Conservation (phyloP, 2,113 vertebrate species). For the Stigmatopora nigra region DNA sequence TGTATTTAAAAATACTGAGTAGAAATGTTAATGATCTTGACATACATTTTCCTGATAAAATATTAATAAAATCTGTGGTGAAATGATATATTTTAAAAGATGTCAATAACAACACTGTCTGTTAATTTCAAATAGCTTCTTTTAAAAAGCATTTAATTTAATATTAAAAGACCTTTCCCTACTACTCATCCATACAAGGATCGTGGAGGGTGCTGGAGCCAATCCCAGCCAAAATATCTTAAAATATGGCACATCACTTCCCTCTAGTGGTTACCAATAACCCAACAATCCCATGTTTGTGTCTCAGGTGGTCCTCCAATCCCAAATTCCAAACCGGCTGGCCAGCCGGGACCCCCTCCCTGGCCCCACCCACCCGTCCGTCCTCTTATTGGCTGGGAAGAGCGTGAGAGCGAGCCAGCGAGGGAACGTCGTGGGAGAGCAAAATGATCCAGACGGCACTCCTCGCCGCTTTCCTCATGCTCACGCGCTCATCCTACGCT, state of each 20-base stretch:
- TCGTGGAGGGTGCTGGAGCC: too few relatives aligned
- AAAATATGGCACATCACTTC: not conserved
- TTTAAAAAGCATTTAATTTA: too few relatives aligned
- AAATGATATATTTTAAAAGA: too few relatives aligned
- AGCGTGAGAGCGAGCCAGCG: conserved; percentile 47
- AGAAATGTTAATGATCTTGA: too few relatives aligned
- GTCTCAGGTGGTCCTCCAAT: conserved; percentile 47
- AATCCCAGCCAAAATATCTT: too few relatives aligned
- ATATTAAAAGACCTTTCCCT: too few relatives aligned
- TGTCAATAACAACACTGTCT: too few relatives aligned
- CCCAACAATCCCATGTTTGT: not conserved
- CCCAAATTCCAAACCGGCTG: not conserved
- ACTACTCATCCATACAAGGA: too few relatives aligned
- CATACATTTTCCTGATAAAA: too few relatives aligned
- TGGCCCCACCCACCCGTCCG: conserved; percentile 7
- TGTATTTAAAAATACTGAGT: not conserved
- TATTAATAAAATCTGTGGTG: too few relatives aligned
- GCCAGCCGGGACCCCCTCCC: too few relatives aligned
- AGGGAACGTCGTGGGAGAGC: conserved; percentile 56
- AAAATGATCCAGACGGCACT: conserved; percentile 63
- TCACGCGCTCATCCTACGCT: conserved; percentile 55
- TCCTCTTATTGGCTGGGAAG: conserved; percentile 30
- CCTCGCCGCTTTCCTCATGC: conserved; percentile 65
- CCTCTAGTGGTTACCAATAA: not conserved
- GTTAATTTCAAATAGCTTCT: too few relatives aligned